Evolutionary conservation across 2,888 invertebrate genomes (phyloP), one percentile per base, ranked within the genome.

Genomic region (Eupithecia dodoneata): DNA sequence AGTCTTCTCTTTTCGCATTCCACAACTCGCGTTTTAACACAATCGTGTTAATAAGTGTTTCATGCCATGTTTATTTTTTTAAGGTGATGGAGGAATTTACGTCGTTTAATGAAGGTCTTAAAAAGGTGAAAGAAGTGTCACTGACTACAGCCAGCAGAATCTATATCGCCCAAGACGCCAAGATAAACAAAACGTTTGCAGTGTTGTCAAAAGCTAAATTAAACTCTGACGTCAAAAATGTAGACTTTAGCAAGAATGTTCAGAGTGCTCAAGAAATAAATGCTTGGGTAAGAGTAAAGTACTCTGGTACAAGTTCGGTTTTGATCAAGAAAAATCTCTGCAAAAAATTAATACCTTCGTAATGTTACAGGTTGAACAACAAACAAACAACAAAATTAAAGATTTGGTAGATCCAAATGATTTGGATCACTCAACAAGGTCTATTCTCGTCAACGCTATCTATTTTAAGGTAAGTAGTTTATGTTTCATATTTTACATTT

Each of bases 361-460:
- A 7, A 59, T 59, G 47, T 88, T 85, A 4, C 82, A 94, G 94
- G 94, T 95, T 66, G 94, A 93, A 88, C 86, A 89, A 0, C 87
- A 93, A 78, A 95, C 94, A 3, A 93, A 93, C 80, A 81, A 93
- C 52, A 91, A 88, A 75, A 94, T 94, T 77, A 92, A 93, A 80
- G 84, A 94, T 82, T 94, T 99, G 13, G 93, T 99, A 66, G 85
- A 92, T 1, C 73, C 96, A 1, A 93, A 90, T 42, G 93, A 93
- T 79, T 85, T 98, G 2, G 84, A 90, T 83, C 59, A 12, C 0
- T 79, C 86, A 0, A 97, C 98, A 0, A 93, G 96, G 66, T 92
- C 97, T 80, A 96, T 98, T 2, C 95, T 98, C 9, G 96, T 98
- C 1, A 98, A 98, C 89, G 98, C 98, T 0, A 96, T 98, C 69